Evolutionary conservation across 2,113 vertebrate genomes (phyloP).

Genomic region (Phylloscopus whistleri): DNA sequence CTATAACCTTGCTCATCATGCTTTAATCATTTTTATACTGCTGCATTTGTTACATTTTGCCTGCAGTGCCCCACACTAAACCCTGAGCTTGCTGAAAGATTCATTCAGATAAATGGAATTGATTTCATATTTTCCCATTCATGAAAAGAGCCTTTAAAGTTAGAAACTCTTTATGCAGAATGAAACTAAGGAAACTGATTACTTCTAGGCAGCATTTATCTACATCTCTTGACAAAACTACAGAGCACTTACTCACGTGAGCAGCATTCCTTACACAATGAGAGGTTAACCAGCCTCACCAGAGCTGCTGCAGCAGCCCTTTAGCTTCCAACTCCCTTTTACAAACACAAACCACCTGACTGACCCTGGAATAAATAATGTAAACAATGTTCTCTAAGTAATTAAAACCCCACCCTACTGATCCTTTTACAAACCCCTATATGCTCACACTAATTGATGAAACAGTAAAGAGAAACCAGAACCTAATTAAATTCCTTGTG

Average conservation of each 20-base stretch:
- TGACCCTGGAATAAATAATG: slow-evolving; percentile 3
- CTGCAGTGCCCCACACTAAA: slow-evolving; percentile 31
- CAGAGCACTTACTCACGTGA: not conserved
- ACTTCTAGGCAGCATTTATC: slow-evolving; percentile 24
- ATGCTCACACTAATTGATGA: not conserved
- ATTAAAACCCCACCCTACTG: slow-evolving; percentile 38
- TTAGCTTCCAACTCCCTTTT: not conserved
- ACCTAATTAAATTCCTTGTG: not conserved
- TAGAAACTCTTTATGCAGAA: slow-evolving; percentile 21
- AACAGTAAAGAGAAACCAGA: not conserved
- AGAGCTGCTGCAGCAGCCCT: not conserved
- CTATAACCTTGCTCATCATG: slow-evolving; percentile 22
- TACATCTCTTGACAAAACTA: not conserved
- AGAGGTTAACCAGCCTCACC: not conserved
- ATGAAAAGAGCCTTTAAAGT: slow-evolving; percentile 38
- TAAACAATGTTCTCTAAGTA: slow-evolving; percentile 22
- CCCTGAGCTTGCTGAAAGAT: slow-evolving; percentile 28
- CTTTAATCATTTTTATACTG: slow-evolving; percentile 48
- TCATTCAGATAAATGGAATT: slow-evolving; percentile 59
- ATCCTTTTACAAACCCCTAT: slow-evolving; percentile 35
- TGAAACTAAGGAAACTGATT: slow-evolving; percentile 48
- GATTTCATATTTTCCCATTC: slow-evolving; percentile 64
- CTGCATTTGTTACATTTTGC: slow-evolving; percentile 22
- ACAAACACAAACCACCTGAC: not conserved
- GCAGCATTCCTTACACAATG: not conserved